These are phyloP conservation scores for Crocallis elinguaria DNA, from an alignment of 2,888 invertebrate genomes.

Conservation along the genomic window DNA sequence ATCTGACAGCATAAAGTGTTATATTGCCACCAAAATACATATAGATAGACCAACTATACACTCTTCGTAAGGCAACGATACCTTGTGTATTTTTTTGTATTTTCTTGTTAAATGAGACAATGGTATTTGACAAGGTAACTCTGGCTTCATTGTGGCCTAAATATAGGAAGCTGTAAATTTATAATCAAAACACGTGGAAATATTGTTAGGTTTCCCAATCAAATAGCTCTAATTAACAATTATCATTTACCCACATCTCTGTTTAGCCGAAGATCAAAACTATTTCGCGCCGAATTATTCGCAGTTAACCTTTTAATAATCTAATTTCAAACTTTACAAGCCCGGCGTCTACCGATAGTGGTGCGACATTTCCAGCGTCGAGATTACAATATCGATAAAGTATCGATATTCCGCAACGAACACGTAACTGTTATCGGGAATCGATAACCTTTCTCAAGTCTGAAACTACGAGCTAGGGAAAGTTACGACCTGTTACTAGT, in stretches of 20 bases:
- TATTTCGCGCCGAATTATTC: constrained; percentile 9
- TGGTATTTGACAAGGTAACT: no score
- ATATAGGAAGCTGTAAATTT: no score
- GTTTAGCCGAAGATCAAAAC: neutral
- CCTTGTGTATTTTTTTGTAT: no score
- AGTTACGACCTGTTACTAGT: constrained; percentile 19
- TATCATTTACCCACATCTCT: neutral
- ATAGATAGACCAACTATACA: no score
- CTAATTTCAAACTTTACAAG: constrained; percentile 19
- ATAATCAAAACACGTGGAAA: no score
- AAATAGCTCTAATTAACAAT: neutral
- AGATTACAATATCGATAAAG: constrained; percentile 39
- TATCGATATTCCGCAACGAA: constrained; percentile 40
- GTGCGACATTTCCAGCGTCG: constrained; percentile 33
- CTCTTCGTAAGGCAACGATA: no score
- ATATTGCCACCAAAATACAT: no score
- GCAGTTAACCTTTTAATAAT: constrained; percentile 22
- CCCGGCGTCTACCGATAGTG: constrained; percentile 27
- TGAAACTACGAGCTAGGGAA: constrained; percentile 34
- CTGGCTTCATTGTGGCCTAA: no score
- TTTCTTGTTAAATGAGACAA: no score
- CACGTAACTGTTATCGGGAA: constrained; percentile 34
- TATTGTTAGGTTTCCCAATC: no score
- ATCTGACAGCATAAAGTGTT: no score
- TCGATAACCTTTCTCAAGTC: constrained; percentile 42